A percentile compares a stretch with the other conserved stretches of the same genome.
Conservation (phyloP, 2,797 vertebrate species). For the Pseudochirops cupreus region DNA sequence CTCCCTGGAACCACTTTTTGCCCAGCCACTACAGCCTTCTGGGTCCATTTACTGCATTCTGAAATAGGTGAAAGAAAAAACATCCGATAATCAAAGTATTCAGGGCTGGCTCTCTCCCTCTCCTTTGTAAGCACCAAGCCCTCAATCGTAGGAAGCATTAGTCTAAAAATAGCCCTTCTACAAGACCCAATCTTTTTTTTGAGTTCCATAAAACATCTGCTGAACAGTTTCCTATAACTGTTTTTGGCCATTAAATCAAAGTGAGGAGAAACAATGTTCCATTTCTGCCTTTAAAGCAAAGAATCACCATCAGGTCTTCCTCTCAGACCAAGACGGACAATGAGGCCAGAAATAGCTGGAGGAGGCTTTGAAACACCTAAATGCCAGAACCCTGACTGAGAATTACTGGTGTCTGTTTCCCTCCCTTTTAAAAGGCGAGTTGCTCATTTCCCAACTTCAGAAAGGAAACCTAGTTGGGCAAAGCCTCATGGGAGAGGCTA, state of each 20-base stretch:
- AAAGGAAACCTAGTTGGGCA: slow-evolving; percentile 70
- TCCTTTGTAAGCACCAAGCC: slow-evolving; percentile 82
- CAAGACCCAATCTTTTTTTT: slow-evolving; percentile 83
- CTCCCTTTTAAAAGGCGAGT: slow-evolving; percentile 66
- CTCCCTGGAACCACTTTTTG: not conserved
- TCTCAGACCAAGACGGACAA: slow-evolving; percentile 84
- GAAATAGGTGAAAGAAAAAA: slow-evolving; percentile 79
- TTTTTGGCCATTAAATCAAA: slow-evolving; percentile 91
- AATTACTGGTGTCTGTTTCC: slow-evolving; percentile 76
- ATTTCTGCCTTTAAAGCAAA: slow-evolving; percentile 83
- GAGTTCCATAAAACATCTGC: slow-evolving; percentile 89
- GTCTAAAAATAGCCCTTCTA: slow-evolving; percentile 88
- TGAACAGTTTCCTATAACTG: slow-evolving; percentile 91
- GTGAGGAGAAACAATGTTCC: slow-evolving; percentile 88
- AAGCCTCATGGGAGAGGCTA: slow-evolving; percentile 63
- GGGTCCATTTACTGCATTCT: slow-evolving; percentile 60
- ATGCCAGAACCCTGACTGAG: slow-evolving; percentile 64
- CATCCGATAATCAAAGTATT: slow-evolving; percentile 73
- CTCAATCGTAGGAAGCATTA: slow-evolving; percentile 87
- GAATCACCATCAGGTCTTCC: slow-evolving; percentile 84
- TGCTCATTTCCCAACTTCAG: slow-evolving; percentile 51
- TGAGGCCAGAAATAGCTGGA: slow-evolving; percentile 84
- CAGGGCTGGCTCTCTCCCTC: slow-evolving; percentile 74
- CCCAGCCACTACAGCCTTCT: not conserved
- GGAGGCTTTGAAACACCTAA: slow-evolving; percentile 84